Evolutionary conservation across 2,797 vertebrate genomes (phyloP), one percentile per base, ranked within the genome.

Genomic region (Pseudochirops cupreus): DNA sequence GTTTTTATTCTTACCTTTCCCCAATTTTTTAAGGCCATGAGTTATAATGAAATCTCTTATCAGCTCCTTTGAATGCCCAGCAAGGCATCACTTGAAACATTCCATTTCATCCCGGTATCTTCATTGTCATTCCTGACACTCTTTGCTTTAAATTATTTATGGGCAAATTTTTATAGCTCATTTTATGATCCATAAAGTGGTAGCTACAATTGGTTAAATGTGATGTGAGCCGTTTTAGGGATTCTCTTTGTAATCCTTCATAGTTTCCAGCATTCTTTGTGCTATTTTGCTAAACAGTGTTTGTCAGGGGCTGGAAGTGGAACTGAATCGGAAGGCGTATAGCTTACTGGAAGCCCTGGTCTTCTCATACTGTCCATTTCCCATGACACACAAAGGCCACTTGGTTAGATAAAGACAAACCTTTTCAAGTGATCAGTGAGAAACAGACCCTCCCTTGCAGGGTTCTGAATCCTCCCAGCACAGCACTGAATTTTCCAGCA

Each of bases 101-200:
- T 91, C 94, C 92, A 1, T 31, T 14, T 92, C 87, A 24, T 94
- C 14, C 95, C 90, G 74, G 52, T 59, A 56, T 93, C 91, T 58
- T 91, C 92, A 56, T 9, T 95, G 91, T 93, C 96, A 89, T 53
- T 13, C 92, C 91, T 14, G 29, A 0, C 53, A 91, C 18, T 58
- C 52, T 93, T 97, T 92, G 89, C 91, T 97, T 97, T 62, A 93
- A 46, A 46, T 92, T 95, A 10, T 96, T 92, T 94, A 92, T 95
- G 94, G 57, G 92, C 54, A 87, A 94, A 13, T 92, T 97, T 97
- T 97, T 97, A 18, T 74, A 91, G 82, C 58, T 92, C 52, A 28
- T 95, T 98, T 97, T 95, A 96, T 93, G 92, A 94, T 93, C 95
- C 92, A 10, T 96, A 46, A 95, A 74, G 58, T 24, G 55, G 90